phyloP scores from a whole-genome alignment of 2,797 vertebrate species.

The Geotrypetes seraphini region DNA sequence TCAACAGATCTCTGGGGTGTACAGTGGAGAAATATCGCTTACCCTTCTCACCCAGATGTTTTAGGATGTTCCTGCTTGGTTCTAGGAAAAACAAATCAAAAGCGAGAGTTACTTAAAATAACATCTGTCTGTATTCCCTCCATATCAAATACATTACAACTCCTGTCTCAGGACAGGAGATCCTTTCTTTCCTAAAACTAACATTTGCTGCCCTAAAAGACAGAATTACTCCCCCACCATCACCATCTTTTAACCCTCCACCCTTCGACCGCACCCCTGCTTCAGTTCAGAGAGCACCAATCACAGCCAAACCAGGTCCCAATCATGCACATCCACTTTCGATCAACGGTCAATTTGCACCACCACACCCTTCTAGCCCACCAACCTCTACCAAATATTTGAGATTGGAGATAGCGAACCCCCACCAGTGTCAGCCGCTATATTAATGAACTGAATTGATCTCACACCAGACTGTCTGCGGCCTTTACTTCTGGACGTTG shows the following conservation, averaged over 20 bases:
- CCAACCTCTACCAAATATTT: too few species aligned
- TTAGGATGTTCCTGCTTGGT: conserved; percentile 63
- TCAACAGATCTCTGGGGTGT: too few species aligned
- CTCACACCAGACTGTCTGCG: conserved; percentile 34
- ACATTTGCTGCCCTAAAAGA: neutral
- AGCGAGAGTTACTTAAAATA: neutral
- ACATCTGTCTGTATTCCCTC: neutral
- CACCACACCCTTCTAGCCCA: too few species aligned
- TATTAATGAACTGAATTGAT: conserved; percentile 14
- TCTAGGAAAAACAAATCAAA: conserved; percentile 45
- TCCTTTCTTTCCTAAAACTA: neutral
- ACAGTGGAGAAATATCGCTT: conserved; percentile 3
- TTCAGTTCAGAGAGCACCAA: conserved; percentile 9
- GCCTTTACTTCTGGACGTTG: conserved; percentile 11
- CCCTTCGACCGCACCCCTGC: neutral
- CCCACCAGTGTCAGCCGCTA: neutral
- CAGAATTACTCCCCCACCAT: neutral
- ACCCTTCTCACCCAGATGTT: conserved; percentile 52
- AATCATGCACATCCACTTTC: neutral
- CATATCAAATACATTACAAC: too few species aligned
- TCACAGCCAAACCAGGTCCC: neutral
- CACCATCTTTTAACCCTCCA: neutral
- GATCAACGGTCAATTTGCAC: too few species aligned
- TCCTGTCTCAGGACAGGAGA: neutral
- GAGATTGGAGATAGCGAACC: too few species aligned